phyloP scores from a whole-genome alignment of 2,888 invertebrate species.

The Villa cingulata region DNA sequence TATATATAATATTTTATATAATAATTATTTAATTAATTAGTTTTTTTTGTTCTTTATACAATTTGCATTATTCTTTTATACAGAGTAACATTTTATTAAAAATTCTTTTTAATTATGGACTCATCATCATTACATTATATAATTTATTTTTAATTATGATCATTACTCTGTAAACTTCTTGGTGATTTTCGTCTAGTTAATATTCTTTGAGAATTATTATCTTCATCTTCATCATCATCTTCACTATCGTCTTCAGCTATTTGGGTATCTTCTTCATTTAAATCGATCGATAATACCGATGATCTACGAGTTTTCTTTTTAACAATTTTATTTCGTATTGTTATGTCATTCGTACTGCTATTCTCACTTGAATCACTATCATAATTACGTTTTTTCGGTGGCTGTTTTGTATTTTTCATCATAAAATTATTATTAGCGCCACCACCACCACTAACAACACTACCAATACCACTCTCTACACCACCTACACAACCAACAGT shows the following conservation, averaged over 20 bases:
- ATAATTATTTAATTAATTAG: no score
- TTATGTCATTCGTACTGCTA: conserved; percentile 14
- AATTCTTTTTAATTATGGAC: no score
- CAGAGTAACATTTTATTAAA: no score
- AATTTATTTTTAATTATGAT: conserved; percentile 11
- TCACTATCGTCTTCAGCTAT: conserved; percentile 15
- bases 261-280: conserved; percentile 19
- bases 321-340: conserved; percentile 10
- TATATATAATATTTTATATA: no score
- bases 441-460: background rate
- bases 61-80: no score
- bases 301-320: conserved; percentile 18
- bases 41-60: no score
- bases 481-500: no score
- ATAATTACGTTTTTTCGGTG: conserved; percentile 28
- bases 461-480: no score
- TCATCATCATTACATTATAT: no score
- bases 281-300: conserved; percentile 20
- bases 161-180: conserved; percentile 15
- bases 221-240: conserved; percentile 13
- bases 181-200: conserved; percentile 17
- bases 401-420: conserved; percentile 10
- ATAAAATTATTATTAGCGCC: background rate
- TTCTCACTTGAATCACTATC: conserved; percentile 21
- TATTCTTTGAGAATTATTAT: conserved; percentile 15